These are phyloP conservation scores for Astyanax mexicanus DNA, from an alignment of 2,797 vertebrate genomes.

Conservation along the genomic window DNA sequence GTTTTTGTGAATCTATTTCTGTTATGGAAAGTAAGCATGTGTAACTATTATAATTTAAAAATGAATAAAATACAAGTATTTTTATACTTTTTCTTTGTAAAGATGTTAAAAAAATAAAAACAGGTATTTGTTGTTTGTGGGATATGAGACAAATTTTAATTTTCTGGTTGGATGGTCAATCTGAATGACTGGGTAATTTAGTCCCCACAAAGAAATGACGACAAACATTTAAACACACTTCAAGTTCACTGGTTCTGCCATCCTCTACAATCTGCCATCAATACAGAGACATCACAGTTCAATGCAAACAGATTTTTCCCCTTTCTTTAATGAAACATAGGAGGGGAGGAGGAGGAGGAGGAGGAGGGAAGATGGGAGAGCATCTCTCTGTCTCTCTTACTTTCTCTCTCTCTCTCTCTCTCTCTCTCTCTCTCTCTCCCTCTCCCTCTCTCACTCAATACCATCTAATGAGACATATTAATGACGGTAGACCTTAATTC, in stretches of 20 bases:
- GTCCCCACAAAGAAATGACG: neutral
- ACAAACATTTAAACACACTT: slow-evolving; percentile 13
- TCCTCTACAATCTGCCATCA: slow-evolving; percentile 68
- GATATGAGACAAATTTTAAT: too few species aligned
- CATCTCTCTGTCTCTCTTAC: slow-evolving; percentile 3
- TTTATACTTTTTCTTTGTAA: too few species aligned
- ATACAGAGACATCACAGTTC: slow-evolving; percentile 73
- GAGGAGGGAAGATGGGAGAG: neutral
- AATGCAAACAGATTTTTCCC: slow-evolving; percentile 74
- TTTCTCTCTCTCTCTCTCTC: neutral
- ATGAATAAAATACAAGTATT: too few species aligned
- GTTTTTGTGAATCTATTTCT: too few species aligned
- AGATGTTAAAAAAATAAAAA: too few species aligned
- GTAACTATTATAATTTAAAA: too few species aligned
- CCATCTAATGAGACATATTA: slow-evolving; percentile 99
- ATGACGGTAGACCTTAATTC: slow-evolving; percentile 95
- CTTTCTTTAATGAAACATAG: slow-evolving; percentile 25
- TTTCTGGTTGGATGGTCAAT: neutral
- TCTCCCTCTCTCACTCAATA: slow-evolving; percentile 75
- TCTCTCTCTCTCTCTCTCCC: slow-evolving; percentile 32
- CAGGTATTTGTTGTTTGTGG: too few species aligned
- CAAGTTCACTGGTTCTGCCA: slow-evolving; percentile 3
- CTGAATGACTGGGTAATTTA: neutral
- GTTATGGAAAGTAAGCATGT: too few species aligned
- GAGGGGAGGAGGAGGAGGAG: neutral